Evolutionary conservation across 2,888 invertebrate species (phyloP), one percentile per base, ranked within the genome.

Genomic region (Rapana venosa): DNA sequence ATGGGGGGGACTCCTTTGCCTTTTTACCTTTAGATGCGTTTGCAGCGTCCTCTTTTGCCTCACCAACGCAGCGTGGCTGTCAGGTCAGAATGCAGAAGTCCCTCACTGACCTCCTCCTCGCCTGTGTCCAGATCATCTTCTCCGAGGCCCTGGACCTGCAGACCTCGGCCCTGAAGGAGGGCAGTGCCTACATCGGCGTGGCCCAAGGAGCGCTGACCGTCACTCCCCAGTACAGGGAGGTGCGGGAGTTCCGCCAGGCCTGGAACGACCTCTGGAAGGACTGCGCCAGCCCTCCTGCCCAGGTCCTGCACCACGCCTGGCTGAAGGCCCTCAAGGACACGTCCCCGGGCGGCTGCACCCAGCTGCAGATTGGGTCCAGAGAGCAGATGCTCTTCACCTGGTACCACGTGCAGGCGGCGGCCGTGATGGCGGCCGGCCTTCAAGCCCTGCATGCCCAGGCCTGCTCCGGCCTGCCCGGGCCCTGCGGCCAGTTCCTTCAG

Each of bases 321-420:
- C 85, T 85, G 58, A 30, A 2, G 26, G 85, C 0, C 13, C 30
- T 85, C 58, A 56, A 85, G 30, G 58, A 30, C 32, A 26, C 4
- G 30, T 30, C 56, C 20, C 8, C 47, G 8, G 84, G 22, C 13
- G 32, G 32, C 85, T 83, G 81, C 47, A 26, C 81, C 36, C 81
- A 47, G 13, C 81, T 83, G 1, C 81, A 11, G 26, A 22, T 83
- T 26, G 47, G 26, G 36, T 8, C 36, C 47, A 36, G 26, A 5
- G 81, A 83, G 47, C 81, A 83, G 22, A 47, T 47, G 81, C 47
- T 83, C 47, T 83, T 47, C 85, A 56, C 85, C 26, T 85, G 85
- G 85, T 85, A 85, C 85, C 85, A 85, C 58, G 85, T 85, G 58
- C 85, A 85, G 26, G 85, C 85, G 15, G 85, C 85, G 17, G 85